These are phyloP conservation scores for Psephotus haematonotus DNA, from an alignment of 2,113 vertebrate genomes.

Conservation along the genomic window DNA sequence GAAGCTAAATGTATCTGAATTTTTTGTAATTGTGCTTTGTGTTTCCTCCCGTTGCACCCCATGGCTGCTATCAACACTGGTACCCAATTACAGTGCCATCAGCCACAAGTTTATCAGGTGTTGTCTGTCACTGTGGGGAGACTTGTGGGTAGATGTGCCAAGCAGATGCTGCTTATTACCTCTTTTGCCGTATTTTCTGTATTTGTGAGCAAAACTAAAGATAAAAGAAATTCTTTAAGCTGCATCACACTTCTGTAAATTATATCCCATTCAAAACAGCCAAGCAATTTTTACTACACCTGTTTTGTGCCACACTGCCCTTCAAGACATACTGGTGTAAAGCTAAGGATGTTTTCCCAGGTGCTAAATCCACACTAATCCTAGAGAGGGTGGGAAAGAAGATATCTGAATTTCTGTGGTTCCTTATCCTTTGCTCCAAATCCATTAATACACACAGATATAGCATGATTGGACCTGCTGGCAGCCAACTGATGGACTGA, in stretches of 20 bases:
- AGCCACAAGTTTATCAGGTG: not conserved
- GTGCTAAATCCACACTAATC: not conserved
- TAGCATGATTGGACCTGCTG: not conserved
- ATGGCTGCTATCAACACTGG: not conserved
- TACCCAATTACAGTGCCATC: not conserved
- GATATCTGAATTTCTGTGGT: slow-evolving; percentile 9
- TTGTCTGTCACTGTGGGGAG: fast-evolving
- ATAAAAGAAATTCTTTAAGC: not conserved
- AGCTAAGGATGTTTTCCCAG: not conserved
- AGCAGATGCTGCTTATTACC: not conserved
- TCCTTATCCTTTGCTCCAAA: slow-evolving; percentile 25
- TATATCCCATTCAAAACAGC: not conserved
- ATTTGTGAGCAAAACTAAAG: not conserved
- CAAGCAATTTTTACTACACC: not conserved
- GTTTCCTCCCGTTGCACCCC: not conserved
- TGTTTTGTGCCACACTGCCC: not conserved
- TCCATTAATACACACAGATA: slow-evolving; percentile 27
- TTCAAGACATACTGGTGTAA: not conserved
- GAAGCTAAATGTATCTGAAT: not conserved
- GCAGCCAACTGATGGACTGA: slow-evolving; percentile 3
- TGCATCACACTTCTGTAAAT: not conserved
- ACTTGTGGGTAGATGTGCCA: not conserved
- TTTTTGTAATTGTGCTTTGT: not conserved
- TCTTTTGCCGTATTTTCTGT: not conserved
- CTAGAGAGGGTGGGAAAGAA: not conserved